A percentile compares a stretch with the other conserved stretches of the same genome.
phyloP scores from a whole-genome alignment of 2,888 invertebrate species.

The Drosophila imparisetae region DNA sequence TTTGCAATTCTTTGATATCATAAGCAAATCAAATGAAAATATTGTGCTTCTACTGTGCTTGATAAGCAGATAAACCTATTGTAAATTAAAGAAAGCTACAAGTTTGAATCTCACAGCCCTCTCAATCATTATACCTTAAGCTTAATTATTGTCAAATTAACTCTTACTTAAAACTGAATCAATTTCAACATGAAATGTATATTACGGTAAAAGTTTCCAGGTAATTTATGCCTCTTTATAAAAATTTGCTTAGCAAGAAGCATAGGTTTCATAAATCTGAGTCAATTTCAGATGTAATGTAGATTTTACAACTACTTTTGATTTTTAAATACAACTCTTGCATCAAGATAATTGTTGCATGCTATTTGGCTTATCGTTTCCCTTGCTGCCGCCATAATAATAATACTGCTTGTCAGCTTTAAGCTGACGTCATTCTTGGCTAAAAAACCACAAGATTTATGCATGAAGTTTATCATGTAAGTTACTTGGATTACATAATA shows the following conservation, averaged over 20 bases:
- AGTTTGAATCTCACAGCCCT: neutral
- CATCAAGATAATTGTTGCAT: slow-evolving; percentile 17
- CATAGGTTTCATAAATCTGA: neutral
- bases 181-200: neutral
- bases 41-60: neutral
- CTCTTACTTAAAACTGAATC: neutral
- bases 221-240: neutral
- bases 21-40: neutral
- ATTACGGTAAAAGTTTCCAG: neutral
- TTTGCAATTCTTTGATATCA: neutral
- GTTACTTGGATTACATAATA: slow-evolving; percentile 59
- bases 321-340: neutral
- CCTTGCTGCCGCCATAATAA: slow-evolving; percentile 22
- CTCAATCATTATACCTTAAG: neutral
- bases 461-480: slow-evolving; percentile 58
- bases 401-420: slow-evolving; percentile 32
- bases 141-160: neutral
- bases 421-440: slow-evolving; percentile 46
- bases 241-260: neutral
- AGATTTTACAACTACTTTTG: neutral
- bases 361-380: slow-evolving; percentile 30
- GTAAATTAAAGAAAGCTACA: neutral
- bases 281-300: neutral
- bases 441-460: slow-evolving; percentile 58
- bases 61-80: neutral